Conservation (phyloP, 2,888 invertebrate species). For the Xestoiulus laeticollis region DNA sequence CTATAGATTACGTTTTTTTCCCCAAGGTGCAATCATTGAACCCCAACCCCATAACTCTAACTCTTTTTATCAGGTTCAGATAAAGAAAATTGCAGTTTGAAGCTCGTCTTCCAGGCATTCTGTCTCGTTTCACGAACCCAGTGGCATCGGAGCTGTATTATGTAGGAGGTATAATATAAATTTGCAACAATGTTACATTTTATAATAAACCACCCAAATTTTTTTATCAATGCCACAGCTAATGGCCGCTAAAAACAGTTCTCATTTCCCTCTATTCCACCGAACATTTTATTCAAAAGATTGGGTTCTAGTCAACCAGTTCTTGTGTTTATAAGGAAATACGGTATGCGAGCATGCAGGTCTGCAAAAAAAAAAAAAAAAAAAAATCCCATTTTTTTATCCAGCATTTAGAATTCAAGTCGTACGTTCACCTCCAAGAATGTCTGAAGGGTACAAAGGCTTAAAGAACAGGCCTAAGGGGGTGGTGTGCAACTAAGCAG, state of each 20-base stretch:
- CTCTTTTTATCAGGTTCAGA: not conserved
- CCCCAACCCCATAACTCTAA: not conserved
- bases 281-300: not conserved
- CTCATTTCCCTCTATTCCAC: not conserved
- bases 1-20: not conserved
- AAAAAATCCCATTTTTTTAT: not conserved
- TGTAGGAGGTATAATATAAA: not conserved
- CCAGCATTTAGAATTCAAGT: not conserved
- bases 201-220: not conserved
- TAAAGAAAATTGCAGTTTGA: not conserved
- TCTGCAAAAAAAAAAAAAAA: not conserved
- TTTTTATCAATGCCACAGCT: not conserved
- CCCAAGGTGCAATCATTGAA: not conserved
- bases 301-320: constrained; percentile 12
- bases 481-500: not conserved
- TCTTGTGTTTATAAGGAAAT: constrained; percentile 20
- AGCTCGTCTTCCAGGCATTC: not conserved
- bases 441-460: constrained; percentile 26
- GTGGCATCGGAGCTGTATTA: not conserved
- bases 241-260: not conserved
- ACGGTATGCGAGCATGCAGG: constrained; percentile 17
- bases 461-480: not conserved
- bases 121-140: not conserved
- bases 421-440: constrained; percentile 20
- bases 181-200: not conserved